Evolutionary conservation across 2,797 vertebrate genomes (phyloP).

Genomic region (Otus scops): DNA sequence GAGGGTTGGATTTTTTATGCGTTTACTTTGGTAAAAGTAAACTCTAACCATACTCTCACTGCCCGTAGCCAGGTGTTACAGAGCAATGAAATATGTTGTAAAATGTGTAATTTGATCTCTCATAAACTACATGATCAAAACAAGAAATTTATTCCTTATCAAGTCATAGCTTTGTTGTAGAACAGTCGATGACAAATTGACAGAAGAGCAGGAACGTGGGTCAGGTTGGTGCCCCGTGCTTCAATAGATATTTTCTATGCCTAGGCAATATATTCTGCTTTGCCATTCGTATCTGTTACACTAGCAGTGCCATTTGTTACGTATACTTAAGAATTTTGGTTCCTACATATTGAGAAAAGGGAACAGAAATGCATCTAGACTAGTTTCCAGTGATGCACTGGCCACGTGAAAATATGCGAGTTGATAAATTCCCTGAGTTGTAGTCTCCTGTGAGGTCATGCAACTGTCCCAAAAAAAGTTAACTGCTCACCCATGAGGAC

Average conservation of each 20-base stretch:
- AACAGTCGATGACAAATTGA: neutral
- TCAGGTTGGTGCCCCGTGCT: neutral
- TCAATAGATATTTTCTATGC: neutral
- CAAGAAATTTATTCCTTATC: neutral
- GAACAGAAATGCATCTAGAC: neutral
- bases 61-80: neutral
- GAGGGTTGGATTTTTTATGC: neutral
- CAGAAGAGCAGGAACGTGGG: neutral
- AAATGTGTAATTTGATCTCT: neutral
- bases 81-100: neutral
- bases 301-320: neutral
- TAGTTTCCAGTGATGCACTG: neutral
- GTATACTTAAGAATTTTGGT: neutral
- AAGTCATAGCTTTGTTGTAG: neutral
- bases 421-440: neutral
- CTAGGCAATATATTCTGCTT: neutral
- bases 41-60: neutral
- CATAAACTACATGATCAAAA: neutral
- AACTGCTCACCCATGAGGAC: neutral
- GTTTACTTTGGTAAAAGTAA: neutral
- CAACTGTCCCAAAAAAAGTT: neutral
- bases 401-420: neutral
- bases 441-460: neutral
- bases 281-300: neutral
- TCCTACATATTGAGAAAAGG: neutral